phyloP scores from a whole-genome alignment of 2,888 invertebrate species.

The Thyatira batis region DNA sequence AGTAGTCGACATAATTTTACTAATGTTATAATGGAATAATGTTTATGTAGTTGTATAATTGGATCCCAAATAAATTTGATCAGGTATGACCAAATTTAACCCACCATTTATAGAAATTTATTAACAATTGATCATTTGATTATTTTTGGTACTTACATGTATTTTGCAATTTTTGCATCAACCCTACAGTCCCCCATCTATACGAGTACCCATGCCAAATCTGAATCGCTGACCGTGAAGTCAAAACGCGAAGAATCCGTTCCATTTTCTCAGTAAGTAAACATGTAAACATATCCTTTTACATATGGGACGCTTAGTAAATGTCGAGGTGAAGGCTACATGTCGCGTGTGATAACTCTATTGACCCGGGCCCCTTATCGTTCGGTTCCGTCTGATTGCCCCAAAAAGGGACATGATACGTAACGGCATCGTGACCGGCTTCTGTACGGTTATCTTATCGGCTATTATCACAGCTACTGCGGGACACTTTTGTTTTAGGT shows the following conservation, averaged over 20 bases:
- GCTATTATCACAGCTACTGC: background rate
- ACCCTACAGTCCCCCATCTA: background rate
- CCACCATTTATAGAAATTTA: no score
- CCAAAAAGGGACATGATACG: background rate
- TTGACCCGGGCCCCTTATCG: slow-evolving; percentile 1
- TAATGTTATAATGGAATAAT: no score
- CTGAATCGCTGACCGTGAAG: background rate
- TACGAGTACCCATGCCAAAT: background rate
- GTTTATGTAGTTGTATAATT: no score
- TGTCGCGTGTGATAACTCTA: slow-evolving; percentile 11
- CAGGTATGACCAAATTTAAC: no score
- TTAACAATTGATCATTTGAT: no score
- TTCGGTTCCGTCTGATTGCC: background rate
- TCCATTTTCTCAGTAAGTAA: background rate
- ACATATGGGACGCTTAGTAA: slow-evolving; percentile 1
- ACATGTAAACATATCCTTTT: background rate
- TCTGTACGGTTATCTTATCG: background rate
- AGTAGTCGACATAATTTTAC: no score
- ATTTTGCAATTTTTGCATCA: no score
- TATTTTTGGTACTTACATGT: no score
- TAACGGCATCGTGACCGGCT: background rate
- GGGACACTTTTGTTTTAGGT: background rate
- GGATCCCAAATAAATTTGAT: no score
- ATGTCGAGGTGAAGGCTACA: slow-evolving; percentile 18
- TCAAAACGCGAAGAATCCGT: background rate